Percentiles rank a stretch among this genome's conserved stretches.
These are phyloP conservation scores for Bombycilla garrulus DNA, from an alignment of 2,113 vertebrate genomes.

Conservation along the genomic window DNA sequence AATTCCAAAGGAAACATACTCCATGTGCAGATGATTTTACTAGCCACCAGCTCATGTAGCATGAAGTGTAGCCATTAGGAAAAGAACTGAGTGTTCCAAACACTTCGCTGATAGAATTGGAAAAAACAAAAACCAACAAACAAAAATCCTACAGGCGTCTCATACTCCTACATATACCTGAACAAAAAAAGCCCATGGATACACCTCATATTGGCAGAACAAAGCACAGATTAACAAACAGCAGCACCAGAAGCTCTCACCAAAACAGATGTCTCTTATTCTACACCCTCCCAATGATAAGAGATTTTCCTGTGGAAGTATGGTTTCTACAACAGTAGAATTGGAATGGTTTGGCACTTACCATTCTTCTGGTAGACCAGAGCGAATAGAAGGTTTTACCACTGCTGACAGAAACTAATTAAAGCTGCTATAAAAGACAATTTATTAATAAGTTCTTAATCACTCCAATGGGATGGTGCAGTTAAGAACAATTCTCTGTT, in stretches of 20 bases:
- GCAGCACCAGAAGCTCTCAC: not conserved
- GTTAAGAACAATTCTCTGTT: not conserved
- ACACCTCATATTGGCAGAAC: accelerated
- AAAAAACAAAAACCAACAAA: not conserved
- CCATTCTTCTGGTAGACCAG: not conserved
- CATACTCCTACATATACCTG: not conserved
- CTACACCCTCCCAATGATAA: not conserved
- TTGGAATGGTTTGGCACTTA: not conserved
- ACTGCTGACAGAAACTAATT: not conserved
- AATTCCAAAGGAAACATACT: not conserved
- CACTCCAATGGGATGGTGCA: not conserved
- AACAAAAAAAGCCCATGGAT: not conserved
- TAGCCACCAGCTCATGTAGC: not conserved
- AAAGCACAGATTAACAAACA: not conserved
- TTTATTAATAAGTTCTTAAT: not conserved
- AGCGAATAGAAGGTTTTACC: not conserved
- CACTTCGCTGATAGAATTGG: not conserved
- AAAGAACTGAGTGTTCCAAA: not conserved
- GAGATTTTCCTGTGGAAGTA: not conserved
- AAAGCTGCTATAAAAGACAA: not conserved
- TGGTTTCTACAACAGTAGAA: not conserved
- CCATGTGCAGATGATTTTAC: not conserved
- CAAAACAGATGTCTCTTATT: not conserved
- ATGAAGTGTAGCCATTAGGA: not conserved
- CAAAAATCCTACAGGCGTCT: not conserved